Conservation (phyloP, 2,888 invertebrate species). For the Tinea trinotella region DNA sequence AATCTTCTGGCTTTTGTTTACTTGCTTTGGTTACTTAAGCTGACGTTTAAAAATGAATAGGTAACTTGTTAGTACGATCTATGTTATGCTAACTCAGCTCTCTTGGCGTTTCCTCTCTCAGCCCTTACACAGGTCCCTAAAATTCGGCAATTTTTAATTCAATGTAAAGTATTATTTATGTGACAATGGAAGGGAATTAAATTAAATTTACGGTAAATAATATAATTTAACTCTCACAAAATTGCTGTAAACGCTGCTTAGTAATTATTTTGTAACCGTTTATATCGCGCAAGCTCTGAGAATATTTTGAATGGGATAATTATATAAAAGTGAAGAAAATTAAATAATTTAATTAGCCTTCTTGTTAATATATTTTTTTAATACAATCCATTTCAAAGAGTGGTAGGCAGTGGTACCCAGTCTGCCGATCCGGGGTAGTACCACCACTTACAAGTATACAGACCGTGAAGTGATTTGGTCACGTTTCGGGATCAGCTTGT, state of each 20-base stretch:
- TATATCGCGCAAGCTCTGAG: too few relatives aligned
- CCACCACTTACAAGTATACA: too few relatives aligned
- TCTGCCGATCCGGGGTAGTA: too few relatives aligned
- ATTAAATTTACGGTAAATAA: slow-evolving; percentile 6
- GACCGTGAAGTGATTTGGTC: too few relatives aligned
- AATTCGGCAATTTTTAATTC: slow-evolving; percentile 2
- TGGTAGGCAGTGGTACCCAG: too few relatives aligned
- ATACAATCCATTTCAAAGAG: too few relatives aligned
- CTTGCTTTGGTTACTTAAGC: slow-evolving; percentile 25
- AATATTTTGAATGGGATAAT: too few relatives aligned
- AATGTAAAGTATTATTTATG: slow-evolving; percentile 12
- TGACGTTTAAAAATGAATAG: slow-evolving; percentile 18
- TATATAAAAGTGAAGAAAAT: too few relatives aligned
- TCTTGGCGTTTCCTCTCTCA: neutral
- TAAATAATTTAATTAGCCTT: too few relatives aligned
- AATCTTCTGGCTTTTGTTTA: slow-evolving; percentile 41
- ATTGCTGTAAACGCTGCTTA: neutral
- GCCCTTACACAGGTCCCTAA: neutral
- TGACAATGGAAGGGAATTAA: slow-evolving; percentile 1
- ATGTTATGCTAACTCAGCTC: slow-evolving; percentile 2
- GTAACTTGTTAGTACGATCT: slow-evolving; percentile 14
- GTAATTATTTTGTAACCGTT: too few relatives aligned
- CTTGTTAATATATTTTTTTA: too few relatives aligned
- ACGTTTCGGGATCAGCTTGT: too few relatives aligned
- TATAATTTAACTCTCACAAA: neutral